These are phyloP conservation scores for Zosterops hypoxanthus DNA, from an alignment of 2,113 vertebrate species.

Conservation along the genomic window DNA sequence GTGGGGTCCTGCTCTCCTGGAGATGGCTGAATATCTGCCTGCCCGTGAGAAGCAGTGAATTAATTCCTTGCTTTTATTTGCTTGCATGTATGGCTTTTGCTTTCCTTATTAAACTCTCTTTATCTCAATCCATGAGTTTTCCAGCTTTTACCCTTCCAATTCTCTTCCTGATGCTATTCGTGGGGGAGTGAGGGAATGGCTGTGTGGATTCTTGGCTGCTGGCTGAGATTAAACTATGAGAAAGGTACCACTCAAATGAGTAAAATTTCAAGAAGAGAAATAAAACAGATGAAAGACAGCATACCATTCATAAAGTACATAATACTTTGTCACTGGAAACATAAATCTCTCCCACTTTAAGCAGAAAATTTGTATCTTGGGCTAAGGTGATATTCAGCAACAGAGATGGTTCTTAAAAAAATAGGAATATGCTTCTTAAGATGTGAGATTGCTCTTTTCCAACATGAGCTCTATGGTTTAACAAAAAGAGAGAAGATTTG, in stretches of 20 bases:
- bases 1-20: background rate
- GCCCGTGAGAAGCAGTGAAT: background rate
- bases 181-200: background rate
- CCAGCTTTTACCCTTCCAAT: background rate
- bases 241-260: background rate
- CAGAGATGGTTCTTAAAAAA: background rate
- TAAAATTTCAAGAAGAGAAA: background rate
- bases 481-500: background rate
- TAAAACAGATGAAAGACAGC: background rate
- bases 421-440: background rate
- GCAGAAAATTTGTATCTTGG: background rate
- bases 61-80: background rate
- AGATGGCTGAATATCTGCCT: background rate
- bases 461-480: background rate
- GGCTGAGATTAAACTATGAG: background rate
- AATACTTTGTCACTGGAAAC: background rate
- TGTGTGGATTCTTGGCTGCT: background rate
- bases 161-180: background rate
- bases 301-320: background rate
- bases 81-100: too few species aligned
- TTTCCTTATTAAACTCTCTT: background rate
- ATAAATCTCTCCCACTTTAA: background rate
- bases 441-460: background rate
- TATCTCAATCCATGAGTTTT: background rate
- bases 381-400: background rate